Conservation (phyloP, 1,140 invertebrate genomes). For the Harpegnathos saltator region DNA sequence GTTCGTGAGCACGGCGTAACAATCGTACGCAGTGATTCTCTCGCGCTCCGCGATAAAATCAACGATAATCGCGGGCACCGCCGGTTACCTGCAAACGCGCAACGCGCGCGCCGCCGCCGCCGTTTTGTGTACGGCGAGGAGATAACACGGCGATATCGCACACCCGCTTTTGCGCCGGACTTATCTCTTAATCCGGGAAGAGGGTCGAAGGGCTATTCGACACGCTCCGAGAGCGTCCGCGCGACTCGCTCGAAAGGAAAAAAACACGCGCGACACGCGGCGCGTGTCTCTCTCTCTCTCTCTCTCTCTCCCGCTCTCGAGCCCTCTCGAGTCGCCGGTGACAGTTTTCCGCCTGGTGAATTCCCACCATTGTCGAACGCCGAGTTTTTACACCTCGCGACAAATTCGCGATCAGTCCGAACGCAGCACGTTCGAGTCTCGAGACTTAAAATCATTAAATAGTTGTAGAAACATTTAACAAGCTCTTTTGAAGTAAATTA, state of each 20-base stretch:
- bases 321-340: background rate
- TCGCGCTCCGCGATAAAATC: constrained; percentile 27
- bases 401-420: background rate
- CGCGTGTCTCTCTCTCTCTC: constrained; percentile 20
- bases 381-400: constrained; percentile 5
- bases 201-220: background rate
- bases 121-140: constrained; percentile 24
- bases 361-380: constrained; percentile 12
- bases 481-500: too few relatives aligned
- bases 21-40: constrained; percentile 9
- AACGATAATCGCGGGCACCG: constrained; percentile 17
- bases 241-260: background rate
- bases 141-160: constrained; percentile 54
- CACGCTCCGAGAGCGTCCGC: constrained; percentile 16
- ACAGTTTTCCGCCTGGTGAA: constrained; percentile 6
- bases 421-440: background rate
- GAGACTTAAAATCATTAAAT: too few relatives aligned
- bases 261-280: too few relatives aligned
- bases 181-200: constrained; percentile 32
- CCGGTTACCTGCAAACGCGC: constrained; percentile 20
- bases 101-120: constrained; percentile 37
- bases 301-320: background rate
- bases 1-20: background rate
- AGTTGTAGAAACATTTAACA: too few relatives aligned
- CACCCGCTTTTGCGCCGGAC: constrained; percentile 18